Conservation (phyloP, 2,113 vertebrate genomes). For the Oceanodroma tethys region DNA sequence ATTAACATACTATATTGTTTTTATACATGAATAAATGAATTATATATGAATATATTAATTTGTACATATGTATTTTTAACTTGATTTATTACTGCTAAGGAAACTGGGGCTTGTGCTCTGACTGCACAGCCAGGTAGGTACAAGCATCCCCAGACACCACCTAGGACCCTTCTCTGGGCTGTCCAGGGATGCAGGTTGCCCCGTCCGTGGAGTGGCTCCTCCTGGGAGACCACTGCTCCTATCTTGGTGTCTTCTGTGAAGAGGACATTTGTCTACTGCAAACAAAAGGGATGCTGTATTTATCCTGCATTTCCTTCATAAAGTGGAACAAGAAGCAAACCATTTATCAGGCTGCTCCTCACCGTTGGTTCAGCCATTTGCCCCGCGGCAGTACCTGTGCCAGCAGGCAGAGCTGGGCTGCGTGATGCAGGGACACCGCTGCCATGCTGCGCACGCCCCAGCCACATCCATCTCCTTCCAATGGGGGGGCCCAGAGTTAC, state of each 20-base stretch:
- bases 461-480: neutral
- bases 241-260: neutral
- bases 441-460: accelerated
- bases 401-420: neutral
- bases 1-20: neutral
- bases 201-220: neutral
- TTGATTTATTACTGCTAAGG: neutral
- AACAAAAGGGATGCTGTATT: neutral
- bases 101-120: neutral
- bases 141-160: neutral
- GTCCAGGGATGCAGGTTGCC: neutral
- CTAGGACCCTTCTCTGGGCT: neutral
- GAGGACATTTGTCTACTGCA: neutral
- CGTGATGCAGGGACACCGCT: neutral
- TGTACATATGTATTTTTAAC: neutral
- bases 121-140: neutral
- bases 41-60: neutral
- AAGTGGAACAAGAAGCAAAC: neutral
- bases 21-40: neutral
- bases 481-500: neutral
- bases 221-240: neutral
- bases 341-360: neutral
- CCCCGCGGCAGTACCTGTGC: neutral
- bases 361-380: accelerated
- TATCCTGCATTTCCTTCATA: neutral